Base-by-base conservation (phyloP, 2,888 invertebrate genomes). In the Yponomeuta plumbellus region DNA sequence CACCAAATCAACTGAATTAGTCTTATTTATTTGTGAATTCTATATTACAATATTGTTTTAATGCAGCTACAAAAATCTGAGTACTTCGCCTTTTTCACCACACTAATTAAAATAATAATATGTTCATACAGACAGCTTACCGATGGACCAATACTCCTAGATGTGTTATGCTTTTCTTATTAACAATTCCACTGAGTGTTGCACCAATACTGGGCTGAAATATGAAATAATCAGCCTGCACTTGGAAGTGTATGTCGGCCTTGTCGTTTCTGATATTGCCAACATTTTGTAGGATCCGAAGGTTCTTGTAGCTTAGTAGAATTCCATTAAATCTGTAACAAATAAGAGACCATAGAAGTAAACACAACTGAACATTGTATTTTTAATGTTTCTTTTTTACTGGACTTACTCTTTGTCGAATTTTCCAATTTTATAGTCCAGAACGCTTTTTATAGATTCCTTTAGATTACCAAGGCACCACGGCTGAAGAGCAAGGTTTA, bases 151-250 rank as follows among this genome's bases (percentile, higher is more conserved):
- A 86, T 70, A 95, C 92, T 4, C 94, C 94, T 67, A 96, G 84
- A 83, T 95, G 94, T 71, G 94, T 93, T 52, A 85, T 80, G 70
- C 93, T 93, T 71, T 93, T 94, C 78, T 94, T 95, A 76, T 94
- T 95, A 0, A 95, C 94, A 71, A 93, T 78, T 11, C 94, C 95
- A 76, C 88, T 92, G 63, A 95, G 77, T 44, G 81, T 86, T 68
- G 92, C 92, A 3, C 94, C 94, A 64, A 94, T 81, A 77, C 84
- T 79, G 13, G 95, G 95, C 70, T 89, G 91, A 76, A 91, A 91
- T 69, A 95, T 83, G 76, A 93, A 95, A 78, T 94, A 95, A 73
- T 95, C 94, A 21, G 93, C 94, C 79, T 93, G 91, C 2, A 95
- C 89, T 84, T 94, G 93, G 69, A 94, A 84, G 76, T 94, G 93